A percentile compares a stretch with the other conserved stretches of the same genome.
Conservation (phyloP, 2,888 invertebrate genomes). For the Ennomos fuscantarius region DNA sequence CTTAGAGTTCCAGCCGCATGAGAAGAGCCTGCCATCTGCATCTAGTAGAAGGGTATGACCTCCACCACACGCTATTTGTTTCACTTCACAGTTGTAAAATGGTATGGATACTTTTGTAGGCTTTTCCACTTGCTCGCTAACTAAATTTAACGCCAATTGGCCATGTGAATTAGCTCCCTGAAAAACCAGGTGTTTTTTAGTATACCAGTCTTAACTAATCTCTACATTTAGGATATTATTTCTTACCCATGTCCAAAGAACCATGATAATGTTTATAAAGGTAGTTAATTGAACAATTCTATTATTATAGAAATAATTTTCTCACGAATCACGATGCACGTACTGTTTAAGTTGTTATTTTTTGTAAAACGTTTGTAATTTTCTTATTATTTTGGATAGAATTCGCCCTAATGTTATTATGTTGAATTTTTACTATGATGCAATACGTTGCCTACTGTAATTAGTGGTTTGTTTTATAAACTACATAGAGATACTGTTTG, state of each 20-base stretch:
- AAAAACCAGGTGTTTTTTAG: conserved; percentile 37
- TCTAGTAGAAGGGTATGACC: conserved; percentile 91
- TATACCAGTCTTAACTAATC: too few species aligned
- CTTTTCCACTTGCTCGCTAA: conserved; percentile 87
- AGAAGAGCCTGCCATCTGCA: conserved; percentile 87
- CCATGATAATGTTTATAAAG: conserved; percentile 32
- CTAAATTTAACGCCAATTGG: conserved; percentile 89
- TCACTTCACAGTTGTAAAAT: conserved; percentile 80
- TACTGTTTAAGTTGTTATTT: too few species aligned
- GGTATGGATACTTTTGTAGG: conserved; percentile 76
- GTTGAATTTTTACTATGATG: too few species aligned
- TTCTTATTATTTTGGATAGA: too few species aligned
- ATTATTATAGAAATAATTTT: too few species aligned
- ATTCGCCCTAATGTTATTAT: too few species aligned
- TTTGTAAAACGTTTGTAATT: too few species aligned
- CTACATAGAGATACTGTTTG: too few species aligned
- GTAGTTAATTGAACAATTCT: too few species aligned
- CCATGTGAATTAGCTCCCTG: conserved; percentile 95
- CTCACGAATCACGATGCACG: too few species aligned
- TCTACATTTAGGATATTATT: conserved; percentile 42
- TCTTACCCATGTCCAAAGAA: conserved; percentile 70
- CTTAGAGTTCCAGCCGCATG: conserved; percentile 92
- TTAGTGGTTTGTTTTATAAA: too few species aligned
- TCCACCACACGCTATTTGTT: conserved; percentile 90
- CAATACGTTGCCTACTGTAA: too few species aligned